Conservation (phyloP, 2,888 invertebrate species). For the Zygogramma bicolorata region DNA sequence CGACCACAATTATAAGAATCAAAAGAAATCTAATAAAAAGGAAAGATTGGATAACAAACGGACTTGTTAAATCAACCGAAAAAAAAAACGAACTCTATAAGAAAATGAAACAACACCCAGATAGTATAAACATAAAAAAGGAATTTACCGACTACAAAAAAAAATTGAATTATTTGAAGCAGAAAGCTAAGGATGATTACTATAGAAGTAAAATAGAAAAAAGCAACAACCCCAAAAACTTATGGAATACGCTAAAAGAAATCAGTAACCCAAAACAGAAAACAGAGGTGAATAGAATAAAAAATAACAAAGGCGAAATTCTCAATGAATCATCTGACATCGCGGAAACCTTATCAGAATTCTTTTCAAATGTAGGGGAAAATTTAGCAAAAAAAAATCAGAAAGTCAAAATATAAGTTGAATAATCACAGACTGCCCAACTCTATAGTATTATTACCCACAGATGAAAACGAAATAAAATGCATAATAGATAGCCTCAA, state of each 20-base stretch:
- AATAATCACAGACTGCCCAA: background rate
- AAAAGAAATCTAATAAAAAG: background rate
- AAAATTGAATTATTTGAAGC: background rate
- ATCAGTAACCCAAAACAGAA: background rate
- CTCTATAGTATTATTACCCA: background rate
- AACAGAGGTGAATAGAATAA: background rate
- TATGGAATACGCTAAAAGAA: background rate
- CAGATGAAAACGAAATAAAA: background rate
- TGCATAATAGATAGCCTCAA: background rate
- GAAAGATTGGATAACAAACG: background rate
- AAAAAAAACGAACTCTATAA: background rate
- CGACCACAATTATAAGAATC: background rate
- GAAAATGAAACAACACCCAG: background rate
- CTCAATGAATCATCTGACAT: background rate
- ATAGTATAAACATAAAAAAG: background rate
- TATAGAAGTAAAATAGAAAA: background rate
- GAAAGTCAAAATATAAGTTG: background rate
- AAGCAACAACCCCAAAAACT: background rate
- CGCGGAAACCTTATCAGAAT: background rate
- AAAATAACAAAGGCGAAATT: background rate
- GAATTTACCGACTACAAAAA: background rate
- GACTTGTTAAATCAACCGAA: background rate
- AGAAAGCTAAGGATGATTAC: background rate
- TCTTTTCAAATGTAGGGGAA: background rate
- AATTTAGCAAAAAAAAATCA: background rate